These are phyloP conservation scores for Drosophila yakuba DNA, from an alignment of 1,140 invertebrate species.

Conservation along the genomic window DNA sequence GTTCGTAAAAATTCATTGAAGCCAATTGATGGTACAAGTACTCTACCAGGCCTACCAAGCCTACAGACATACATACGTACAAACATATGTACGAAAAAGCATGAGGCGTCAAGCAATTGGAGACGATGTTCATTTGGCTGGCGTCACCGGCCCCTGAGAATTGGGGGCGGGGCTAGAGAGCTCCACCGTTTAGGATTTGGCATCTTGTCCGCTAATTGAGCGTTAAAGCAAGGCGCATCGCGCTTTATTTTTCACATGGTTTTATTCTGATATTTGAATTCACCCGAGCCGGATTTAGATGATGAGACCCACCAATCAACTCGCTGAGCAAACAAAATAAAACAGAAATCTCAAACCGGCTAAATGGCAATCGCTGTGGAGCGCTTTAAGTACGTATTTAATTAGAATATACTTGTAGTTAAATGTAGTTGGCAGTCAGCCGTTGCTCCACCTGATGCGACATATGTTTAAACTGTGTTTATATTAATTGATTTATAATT, in stretches of 20 bases:
- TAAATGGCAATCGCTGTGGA: slow-evolving; percentile 69
- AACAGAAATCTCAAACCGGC: slow-evolving; percentile 51
- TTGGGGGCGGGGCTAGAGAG: neutral
- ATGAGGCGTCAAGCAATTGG: slow-evolving; percentile 20
- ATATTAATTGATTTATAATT: slow-evolving; percentile 21
- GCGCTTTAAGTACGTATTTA: slow-evolving; percentile 25
- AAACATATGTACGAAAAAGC: neutral
- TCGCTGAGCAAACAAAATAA: slow-evolving; percentile 6
- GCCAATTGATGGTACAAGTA: slow-evolving; percentile 71
- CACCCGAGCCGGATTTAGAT: slow-evolving; percentile 53
- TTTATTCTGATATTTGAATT: slow-evolving; percentile 40
- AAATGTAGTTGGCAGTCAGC: slow-evolving; percentile 23
- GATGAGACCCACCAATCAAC: slow-evolving; percentile 41
- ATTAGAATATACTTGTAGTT: slow-evolving; percentile 46
- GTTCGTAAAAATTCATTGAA: slow-evolving; percentile 67
- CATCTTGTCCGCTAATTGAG: slow-evolving; percentile 36
- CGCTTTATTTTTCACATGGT: slow-evolving; percentile 19
- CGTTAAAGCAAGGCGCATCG: slow-evolving; percentile 38
- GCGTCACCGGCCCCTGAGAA: slow-evolving; percentile 30
- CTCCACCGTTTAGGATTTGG: neutral
- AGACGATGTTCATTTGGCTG: slow-evolving; percentile 28
- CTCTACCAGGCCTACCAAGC: slow-evolving; percentile 19
- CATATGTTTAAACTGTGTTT: slow-evolving; percentile 12
- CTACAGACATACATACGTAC: slow-evolving; percentile 3
- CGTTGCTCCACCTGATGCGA: neutral